A percentile compares a stretch with the other conserved stretches of the same genome.
Evolutionary conservation across 2,113 vertebrate genomes (phyloP).

Genomic region (Penelope pileata): DNA sequence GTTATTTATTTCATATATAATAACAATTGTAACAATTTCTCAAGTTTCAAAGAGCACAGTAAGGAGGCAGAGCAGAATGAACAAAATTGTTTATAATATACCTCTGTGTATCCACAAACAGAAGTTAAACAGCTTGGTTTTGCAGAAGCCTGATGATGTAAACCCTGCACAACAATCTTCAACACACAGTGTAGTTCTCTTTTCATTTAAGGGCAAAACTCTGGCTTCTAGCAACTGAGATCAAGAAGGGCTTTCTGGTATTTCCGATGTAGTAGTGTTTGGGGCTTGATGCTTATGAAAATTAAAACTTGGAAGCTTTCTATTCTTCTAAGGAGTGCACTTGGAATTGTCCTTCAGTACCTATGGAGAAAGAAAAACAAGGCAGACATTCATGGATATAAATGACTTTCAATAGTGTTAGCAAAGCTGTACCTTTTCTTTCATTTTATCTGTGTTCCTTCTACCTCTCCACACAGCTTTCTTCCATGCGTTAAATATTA

Average conservation of each 20-base stretch:
- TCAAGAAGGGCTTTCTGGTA: neutral
- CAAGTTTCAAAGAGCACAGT: neutral
- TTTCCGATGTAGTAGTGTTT: neutral
- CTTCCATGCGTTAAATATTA: conserved; percentile 47
- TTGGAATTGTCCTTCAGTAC: neutral
- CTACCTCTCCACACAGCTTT: neutral
- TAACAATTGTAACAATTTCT: neutral
- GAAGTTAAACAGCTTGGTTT: neutral
- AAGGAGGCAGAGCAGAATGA: neutral
- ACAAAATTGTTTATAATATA: neutral
- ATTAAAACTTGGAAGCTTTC: neutral
- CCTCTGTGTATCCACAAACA: neutral
- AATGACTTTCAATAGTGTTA: neutral
- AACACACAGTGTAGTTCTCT: neutral
- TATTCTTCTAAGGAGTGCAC: neutral
- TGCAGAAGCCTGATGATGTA: neutral
- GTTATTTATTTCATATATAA: neutral
- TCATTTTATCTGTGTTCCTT: neutral
- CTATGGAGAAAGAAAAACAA: neutral
- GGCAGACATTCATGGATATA: neutral
- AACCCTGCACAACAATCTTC: neutral
- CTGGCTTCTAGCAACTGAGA: neutral
- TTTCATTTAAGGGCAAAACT: neutral
- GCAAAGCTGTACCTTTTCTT: neutral
- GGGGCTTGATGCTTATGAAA: neutral